Evolutionary conservation across 2,797 vertebrate species (phyloP).

Genomic region (Propithecus perrieri): DNA sequence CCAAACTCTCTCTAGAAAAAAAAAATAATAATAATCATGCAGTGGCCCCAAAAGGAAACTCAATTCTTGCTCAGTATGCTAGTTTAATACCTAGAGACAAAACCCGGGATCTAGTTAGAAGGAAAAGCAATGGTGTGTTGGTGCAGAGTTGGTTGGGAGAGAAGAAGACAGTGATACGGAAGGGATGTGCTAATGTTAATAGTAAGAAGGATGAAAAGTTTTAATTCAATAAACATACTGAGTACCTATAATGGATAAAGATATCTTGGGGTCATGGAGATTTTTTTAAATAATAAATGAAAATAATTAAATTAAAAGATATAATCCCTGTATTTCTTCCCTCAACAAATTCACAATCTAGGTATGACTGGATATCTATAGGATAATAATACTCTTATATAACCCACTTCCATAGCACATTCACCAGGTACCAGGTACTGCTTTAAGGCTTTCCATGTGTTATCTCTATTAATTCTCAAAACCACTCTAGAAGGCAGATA

Average conservation of each 20-base stretch:
- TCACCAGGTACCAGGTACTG: neutral
- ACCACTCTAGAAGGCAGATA: neutral
- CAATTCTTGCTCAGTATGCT: neutral
- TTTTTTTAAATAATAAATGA: neutral
- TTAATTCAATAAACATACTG: neutral
- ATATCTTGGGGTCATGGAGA: neutral
- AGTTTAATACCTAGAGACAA: neutral
- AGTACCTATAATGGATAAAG: neutral
- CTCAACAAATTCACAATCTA: neutral
- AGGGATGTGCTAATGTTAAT: neutral
- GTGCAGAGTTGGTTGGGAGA: neutral
- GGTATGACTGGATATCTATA: neutral
- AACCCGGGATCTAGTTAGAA: neutral
- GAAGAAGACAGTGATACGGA: neutral
- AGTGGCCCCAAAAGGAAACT: neutral
- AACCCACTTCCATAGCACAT: neutral
- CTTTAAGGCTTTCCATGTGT: neutral
- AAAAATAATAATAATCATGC: neutral
- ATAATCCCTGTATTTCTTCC: neutral
- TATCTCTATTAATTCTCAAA: conserved; percentile 18
- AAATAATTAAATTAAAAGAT: neutral
- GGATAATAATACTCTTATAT: neutral
- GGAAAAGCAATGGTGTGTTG: too few relatives aligned
- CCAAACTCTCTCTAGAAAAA: neutral
- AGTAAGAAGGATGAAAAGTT: neutral